Evolutionary conservation across 2,797 vertebrate genomes (phyloP).

Genomic region (Lerista edwardsae): DNA sequence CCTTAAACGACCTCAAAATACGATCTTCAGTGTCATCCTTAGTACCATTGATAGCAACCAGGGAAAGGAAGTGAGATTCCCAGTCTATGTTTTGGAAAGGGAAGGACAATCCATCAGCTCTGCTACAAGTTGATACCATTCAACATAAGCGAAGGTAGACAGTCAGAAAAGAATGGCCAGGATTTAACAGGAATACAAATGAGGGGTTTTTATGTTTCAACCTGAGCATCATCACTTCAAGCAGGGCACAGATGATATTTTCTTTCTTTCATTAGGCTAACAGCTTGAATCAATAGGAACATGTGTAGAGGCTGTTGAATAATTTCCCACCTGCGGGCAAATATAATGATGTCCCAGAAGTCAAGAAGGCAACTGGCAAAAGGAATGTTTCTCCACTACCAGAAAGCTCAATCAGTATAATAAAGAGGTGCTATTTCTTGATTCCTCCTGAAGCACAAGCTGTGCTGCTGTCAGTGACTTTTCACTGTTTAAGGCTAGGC

Average conservation of each 20-base stretch:
- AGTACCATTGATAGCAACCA: too few relatives aligned
- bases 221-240: not conserved
- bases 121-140: not conserved
- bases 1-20: too few relatives aligned
- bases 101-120: not conserved
- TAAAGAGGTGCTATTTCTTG: conserved; percentile 16
- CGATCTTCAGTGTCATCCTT: too few relatives aligned
- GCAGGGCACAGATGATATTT: accelerated
- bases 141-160: not conserved
- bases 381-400: conserved; percentile 3
- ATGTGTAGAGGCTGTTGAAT: conserved; percentile 32
- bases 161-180: not conserved
- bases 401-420: conserved; percentile 33
- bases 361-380: conserved; percentile 43
- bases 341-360: conserved; percentile 51
- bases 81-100: not conserved
- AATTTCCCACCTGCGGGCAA: conserved; percentile 52
- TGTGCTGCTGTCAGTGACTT: not conserved
- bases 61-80: not conserved
- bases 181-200: not conserved
- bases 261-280: conserved; percentile 32
- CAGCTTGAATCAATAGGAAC: conserved; percentile 13
- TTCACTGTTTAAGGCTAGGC: not conserved
- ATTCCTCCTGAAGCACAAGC: not conserved
- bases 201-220: not conserved